phyloP scores from a whole-genome alignment of 2,113 vertebrate species.

The Caloenas nicobarica region DNA sequence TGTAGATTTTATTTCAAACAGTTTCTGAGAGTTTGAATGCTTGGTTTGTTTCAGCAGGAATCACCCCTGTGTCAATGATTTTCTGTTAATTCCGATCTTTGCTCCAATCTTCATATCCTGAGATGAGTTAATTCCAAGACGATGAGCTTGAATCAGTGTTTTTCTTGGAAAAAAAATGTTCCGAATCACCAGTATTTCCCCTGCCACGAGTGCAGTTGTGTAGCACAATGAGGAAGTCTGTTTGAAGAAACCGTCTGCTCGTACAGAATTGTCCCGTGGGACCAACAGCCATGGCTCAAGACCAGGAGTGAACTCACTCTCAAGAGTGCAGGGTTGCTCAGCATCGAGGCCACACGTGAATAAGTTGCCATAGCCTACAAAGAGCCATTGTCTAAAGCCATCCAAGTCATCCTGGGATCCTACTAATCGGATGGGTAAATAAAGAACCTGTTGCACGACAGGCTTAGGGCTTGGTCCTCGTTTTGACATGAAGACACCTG shows the following conservation, averaged over 20 bases:
- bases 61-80: background rate
- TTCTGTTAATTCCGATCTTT: background rate
- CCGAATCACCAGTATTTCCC: background rate
- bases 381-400: background rate
- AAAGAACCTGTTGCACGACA: background rate
- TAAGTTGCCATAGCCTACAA: background rate
- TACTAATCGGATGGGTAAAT: background rate
- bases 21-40: background rate
- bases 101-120: background rate
- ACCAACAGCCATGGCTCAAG: background rate
- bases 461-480: background rate
- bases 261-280: accelerated
- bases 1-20: background rate
- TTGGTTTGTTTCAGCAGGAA: background rate
- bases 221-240: conserved; percentile 25
- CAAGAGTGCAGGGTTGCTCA: background rate
- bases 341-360: background rate
- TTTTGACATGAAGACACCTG: background rate
- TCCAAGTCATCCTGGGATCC: background rate
- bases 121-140: conserved; percentile 46
- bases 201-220: background rate
- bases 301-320: conserved; percentile 18
- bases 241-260: background rate
- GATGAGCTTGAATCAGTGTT: background rate
- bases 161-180: conserved; percentile 18